These are phyloP conservation scores for Etheostoma perlongum DNA, from an alignment of 2,797 vertebrate species.

Conservation along the genomic window DNA sequence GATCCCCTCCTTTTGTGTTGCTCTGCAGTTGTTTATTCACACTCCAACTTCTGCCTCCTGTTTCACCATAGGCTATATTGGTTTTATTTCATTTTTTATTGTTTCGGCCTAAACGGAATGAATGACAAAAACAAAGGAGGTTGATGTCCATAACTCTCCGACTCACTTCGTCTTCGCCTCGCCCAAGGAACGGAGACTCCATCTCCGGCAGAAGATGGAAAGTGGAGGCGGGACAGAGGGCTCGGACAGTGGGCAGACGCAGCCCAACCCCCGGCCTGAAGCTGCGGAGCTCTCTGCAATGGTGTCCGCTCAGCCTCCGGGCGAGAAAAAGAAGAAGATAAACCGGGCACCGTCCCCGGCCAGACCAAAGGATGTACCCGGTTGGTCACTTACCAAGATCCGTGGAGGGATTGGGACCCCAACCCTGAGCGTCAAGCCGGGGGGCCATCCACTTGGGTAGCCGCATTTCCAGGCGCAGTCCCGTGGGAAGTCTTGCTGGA, in stretches of 20 bases:
- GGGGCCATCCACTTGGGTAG: conserved; percentile 84
- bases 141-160: conserved; percentile 83
- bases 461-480: conserved; percentile 84
- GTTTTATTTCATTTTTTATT: conserved; percentile 65
- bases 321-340: conserved; percentile 90
- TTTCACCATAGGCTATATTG: conserved; percentile 16
- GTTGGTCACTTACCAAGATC: conserved; percentile 93
- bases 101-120: conserved; percentile 81
- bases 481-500: conserved; percentile 64
- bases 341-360: conserved; percentile 94
- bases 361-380: conserved; percentile 92
- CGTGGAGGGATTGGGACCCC: conserved; percentile 85
- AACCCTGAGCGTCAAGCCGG: conserved; percentile 82
- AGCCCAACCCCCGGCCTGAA: conserved; percentile 39
- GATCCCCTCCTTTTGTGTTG: conserved; percentile 68
- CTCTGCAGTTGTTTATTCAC: conserved; percentile 61
- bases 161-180: conserved; percentile 83
- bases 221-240: conserved; percentile 81
- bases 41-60: conserved; percentile 68
- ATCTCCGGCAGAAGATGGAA: conserved; percentile 87
- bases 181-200: conserved; percentile 85
- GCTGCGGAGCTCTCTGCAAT: conserved; percentile 54
- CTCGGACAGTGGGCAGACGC: conserved; percentile 73
- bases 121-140: conserved; percentile 91
- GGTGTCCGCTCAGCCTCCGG: conserved; percentile 65